Base-by-base conservation (phyloP, 2,113 vertebrate species). In the Bufo bufo region DNA sequence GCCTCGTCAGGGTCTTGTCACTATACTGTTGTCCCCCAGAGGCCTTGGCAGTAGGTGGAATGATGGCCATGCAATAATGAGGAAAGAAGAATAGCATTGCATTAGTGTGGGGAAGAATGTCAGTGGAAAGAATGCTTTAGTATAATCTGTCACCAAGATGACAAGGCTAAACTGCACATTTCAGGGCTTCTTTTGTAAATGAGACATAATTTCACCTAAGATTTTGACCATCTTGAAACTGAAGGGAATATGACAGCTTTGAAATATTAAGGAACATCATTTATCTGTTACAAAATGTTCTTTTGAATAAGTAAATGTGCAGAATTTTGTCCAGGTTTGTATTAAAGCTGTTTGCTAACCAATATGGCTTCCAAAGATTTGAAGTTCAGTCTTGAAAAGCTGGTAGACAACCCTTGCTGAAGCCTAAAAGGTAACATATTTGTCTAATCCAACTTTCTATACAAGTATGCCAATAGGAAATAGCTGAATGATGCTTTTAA, bases 21-120 rank as follows among this genome's bases (percentile, higher is more conserved):
- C 80, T 66, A 74, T 83, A 33, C 81, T 63, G 23, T 19, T 8
- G n/a, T 66, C 59, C 80, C 72, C 71, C 72, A 77, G 80, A 77
- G 87, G 58, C 87, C 81, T 56, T 63, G 72, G 71, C 69, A 88
- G 81, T 83, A 66, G 58, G 71, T 65, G 81, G 72, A 88, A 75
- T 74, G 86, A 82, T 33, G 77, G n/a, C n/a, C 77, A 49, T 33
- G 47, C 80, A 77, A 84, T 88, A 84, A 88, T 54, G 71, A 88
- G 58, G 47, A 23, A 58, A 75, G 71, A 75, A 83, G 43, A 77
- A 84, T 65, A 50, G 59, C 58, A 65, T 74, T 88, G 80, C 81
- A 77, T 84, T 88, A 77, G 45, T 77, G 43, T 45, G 49, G 49
- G 6, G n/a, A 75, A 61, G 19, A 88, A 84, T 77, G 87, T 45